These are phyloP conservation scores for Trichomycterus rosablanca DNA, from an alignment of 2,113 vertebrate species.

Conservation along the genomic window DNA sequence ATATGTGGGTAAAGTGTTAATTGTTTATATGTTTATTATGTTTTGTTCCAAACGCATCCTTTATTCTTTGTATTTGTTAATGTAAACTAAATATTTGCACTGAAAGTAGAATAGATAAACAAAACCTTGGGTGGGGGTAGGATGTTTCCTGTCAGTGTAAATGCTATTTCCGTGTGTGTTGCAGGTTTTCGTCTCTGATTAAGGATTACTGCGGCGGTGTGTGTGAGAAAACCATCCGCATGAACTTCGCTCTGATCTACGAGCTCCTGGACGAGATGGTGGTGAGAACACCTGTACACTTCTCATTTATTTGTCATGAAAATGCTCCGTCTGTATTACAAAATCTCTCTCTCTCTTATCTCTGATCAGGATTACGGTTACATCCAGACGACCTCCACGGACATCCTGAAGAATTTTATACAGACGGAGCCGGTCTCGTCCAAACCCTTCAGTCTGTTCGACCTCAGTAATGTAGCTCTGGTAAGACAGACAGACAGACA, in stretches of 20 bases:
- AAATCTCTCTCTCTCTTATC: no score
- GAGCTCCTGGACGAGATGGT: slow-evolving; percentile 84
- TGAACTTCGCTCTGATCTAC: slow-evolving; percentile 83
- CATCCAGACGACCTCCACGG: slow-evolving; percentile 79
- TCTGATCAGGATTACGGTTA: slow-evolving; percentile 86
- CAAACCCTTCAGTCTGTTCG: slow-evolving; percentile 81
- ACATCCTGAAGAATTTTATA: slow-evolving; percentile 84
- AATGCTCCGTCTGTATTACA: no score
- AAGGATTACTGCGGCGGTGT: slow-evolving; percentile 82
- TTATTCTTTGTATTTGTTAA: no score
- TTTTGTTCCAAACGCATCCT: no score
- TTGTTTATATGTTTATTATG: no score
- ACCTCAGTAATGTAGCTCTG: slow-evolving; percentile 82
- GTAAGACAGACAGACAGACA: slow-evolving; percentile 53
- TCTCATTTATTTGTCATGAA: not conserved
- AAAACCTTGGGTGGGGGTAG: no score
- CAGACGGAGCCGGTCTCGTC: slow-evolving; percentile 78
- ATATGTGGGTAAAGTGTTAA: no score
- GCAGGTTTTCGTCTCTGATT: slow-evolving; percentile 73
- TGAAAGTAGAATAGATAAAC: no score
- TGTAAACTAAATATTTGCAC: no score
- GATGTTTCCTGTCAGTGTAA: not conserved
- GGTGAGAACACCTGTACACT: slow-evolving; percentile 67
- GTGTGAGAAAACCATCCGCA: slow-evolving; percentile 73
- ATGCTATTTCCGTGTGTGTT: not conserved